A percentile compares a stretch with the other conserved stretches of the same genome.
Conservation (phyloP, 2,113 vertebrate species). For the Apodemus speciosus region DNA sequence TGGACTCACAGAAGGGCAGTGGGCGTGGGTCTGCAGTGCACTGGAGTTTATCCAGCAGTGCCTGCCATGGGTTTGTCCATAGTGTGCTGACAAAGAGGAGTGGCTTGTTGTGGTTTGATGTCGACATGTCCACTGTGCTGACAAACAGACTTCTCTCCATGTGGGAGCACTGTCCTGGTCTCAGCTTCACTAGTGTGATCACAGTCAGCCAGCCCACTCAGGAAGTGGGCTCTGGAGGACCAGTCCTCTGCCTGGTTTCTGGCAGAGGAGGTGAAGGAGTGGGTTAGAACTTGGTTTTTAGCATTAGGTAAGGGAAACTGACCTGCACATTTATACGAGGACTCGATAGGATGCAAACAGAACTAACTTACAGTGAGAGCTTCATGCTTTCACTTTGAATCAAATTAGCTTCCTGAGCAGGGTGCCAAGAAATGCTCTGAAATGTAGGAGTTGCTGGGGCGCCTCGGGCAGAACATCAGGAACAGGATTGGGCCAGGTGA, state of each 20-base stretch:
- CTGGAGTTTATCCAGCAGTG: background rate
- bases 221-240: background rate
- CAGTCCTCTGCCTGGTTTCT: background rate
- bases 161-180: background rate
- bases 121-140: background rate
- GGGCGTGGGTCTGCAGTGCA: background rate
- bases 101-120: background rate
- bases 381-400: slow-evolving; percentile 46
- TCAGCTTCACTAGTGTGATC: background rate
- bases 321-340: background rate
- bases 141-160: background rate
- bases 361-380: slow-evolving; percentile 56
- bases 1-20: background rate
- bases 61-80: background rate
- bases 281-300: slow-evolving; percentile 12
- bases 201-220: background rate
- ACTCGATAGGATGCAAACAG: slow-evolving; percentile 33
- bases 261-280: background rate
- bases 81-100: background rate
- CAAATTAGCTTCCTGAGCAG: slow-evolving; percentile 55
- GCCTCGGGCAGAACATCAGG: slow-evolving; percentile 56
- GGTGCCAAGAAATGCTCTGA: slow-evolving; percentile 39
- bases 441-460: slow-evolving; percentile 4
- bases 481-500: slow-evolving; percentile 64
- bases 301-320: slow-evolving; percentile 13